Evolutionary conservation across 1,140 invertebrate species (phyloP).

Genomic region (Eriosoma lanigerum): DNA sequence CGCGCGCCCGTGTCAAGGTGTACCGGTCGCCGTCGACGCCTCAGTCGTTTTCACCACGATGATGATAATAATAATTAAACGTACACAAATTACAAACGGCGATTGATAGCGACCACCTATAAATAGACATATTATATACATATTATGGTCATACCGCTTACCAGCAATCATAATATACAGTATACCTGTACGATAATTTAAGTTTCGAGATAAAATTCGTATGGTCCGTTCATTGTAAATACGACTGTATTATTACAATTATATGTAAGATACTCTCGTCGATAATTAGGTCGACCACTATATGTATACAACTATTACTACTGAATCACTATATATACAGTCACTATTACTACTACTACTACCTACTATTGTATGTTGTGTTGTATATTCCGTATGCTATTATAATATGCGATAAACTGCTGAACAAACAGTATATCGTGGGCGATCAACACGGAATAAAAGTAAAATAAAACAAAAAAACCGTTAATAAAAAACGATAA

Average conservation of each 20-base stretch:
- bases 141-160: not conserved
- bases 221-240: slow-evolving; percentile 10
- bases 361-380: not conserved
- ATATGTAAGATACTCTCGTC: not conserved
- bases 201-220: no score
- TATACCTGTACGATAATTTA: not conserved
- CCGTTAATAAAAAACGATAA: no score
- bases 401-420: not conserved
- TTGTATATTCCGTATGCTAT: no score
- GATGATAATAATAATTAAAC: slow-evolving; percentile 12
- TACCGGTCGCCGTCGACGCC: slow-evolving; percentile 44
- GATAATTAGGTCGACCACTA: slow-evolving; percentile 19
- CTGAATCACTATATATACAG: not conserved
- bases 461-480: no score
- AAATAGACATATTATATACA: no score
- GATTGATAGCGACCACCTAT: not conserved
- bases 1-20: slow-evolving; percentile 45
- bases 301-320: not conserved
- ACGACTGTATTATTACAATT: not conserved
- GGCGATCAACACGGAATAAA: not conserved
- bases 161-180: not conserved
- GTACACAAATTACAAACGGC: not conserved
- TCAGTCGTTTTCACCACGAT: slow-evolving; percentile 32
- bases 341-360: not conserved
- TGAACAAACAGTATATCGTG: not conserved